phyloP scores from a whole-genome alignment of 2,113 vertebrate genomes.

The Apaloderma vittatum region DNA sequence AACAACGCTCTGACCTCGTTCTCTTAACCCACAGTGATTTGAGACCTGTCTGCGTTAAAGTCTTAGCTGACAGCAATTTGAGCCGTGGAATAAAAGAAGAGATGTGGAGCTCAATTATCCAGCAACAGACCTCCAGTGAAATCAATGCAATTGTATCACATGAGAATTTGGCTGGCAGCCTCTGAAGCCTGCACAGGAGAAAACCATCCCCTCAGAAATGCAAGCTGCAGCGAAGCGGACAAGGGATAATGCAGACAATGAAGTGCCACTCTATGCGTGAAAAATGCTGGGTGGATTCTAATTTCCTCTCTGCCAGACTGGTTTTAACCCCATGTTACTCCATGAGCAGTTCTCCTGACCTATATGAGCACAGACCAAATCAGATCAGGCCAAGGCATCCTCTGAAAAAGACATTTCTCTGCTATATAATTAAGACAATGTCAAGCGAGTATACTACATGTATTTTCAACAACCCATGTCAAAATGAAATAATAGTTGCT shows the following conservation, averaged over 20 bases:
- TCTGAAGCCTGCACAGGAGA: not conserved
- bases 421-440: not conserved
- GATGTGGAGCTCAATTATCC: slow-evolving; percentile 33
- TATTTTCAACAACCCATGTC: rapidly evolving
- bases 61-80: slow-evolving; percentile 35
- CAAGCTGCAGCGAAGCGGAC: not conserved
- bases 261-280: not conserved
- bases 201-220: not conserved
- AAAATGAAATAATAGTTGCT: not conserved
- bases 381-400: not conserved
- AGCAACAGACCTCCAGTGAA: slow-evolving; percentile 27
- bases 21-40: slow-evolving; percentile 2
- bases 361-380: not conserved
- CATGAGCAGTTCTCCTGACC: not conserved
- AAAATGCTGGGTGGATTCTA: not conserved
- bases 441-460: rapidly evolving
- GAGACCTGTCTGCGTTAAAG: not conserved
- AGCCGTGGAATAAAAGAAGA: not conserved
- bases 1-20: not conserved
- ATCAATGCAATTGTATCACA: slow-evolving; percentile 62
- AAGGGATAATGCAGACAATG: not conserved
- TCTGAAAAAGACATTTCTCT: not conserved
- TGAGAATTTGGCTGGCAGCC: slow-evolving; percentile 38
- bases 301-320: not conserved
- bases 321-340: not conserved